A percentile compares a stretch with the other conserved stretches of the same genome.
These are phyloP conservation scores for Drosophila lacertosa DNA, from an alignment of 1,140 invertebrate genomes.

Conservation along the genomic window DNA sequence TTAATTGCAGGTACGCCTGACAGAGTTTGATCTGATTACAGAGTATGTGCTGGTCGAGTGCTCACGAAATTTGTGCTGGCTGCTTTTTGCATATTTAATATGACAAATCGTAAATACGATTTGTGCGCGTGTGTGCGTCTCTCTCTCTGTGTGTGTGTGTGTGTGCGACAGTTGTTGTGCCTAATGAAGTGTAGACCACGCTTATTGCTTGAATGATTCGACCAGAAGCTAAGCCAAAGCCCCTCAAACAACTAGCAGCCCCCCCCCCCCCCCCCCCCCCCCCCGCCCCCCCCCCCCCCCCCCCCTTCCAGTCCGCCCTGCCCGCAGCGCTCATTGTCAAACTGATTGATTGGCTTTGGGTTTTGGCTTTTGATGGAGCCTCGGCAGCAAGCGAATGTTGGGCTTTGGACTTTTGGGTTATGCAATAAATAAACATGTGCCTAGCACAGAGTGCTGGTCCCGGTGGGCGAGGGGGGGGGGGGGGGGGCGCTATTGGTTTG, in stretches of 20 bases:
- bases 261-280: background rate
- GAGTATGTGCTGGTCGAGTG: too few relatives aligned
- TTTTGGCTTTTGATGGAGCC: conserved; percentile 16
- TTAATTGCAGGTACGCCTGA: too few relatives aligned
- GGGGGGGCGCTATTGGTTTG: background rate
- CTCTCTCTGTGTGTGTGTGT: conserved; percentile 18
- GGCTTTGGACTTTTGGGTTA: conserved; percentile 22
- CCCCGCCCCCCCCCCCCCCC: background rate
- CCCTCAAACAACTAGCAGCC: background rate
- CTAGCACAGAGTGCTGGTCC: background rate
- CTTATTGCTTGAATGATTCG: conserved; percentile 46
- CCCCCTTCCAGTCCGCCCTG: background rate
- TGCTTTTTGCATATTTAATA: conserved; percentile 15
- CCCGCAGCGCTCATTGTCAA: background rate
- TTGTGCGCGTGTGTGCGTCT: conserved; percentile 7
- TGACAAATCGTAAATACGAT: conserved; percentile 59
- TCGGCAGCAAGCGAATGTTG: background rate
- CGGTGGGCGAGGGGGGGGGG: background rate
- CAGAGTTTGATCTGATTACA: too few relatives aligned
- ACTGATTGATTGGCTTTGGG: conserved; percentile 38
- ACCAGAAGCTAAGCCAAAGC: conserved; percentile 1
- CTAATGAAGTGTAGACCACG: conserved; percentile 53
- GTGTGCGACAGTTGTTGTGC: conserved; percentile 40
- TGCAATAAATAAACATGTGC: conserved; percentile 50
- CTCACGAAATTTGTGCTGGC: too few relatives aligned